Conservation (phyloP, 2,888 invertebrate genomes). For the Calliphora vomitoria region DNA sequence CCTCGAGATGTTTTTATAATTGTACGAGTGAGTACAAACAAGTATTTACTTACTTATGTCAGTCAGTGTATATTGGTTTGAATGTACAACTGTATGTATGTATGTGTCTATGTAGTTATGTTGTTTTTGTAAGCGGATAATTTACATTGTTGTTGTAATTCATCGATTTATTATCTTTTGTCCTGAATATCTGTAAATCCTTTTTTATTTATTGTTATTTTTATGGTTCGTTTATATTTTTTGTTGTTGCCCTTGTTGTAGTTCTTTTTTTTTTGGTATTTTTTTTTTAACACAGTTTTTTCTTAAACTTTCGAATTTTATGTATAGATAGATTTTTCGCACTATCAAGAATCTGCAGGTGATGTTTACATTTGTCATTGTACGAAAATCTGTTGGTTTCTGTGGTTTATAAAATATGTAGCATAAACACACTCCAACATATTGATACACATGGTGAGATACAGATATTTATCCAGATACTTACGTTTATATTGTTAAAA, state of each 20-base stretch:
- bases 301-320: not conserved
- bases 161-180: conserved; percentile 59
- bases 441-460: conserved; percentile 12
- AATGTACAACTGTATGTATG: not conserved
- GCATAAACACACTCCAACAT: not conserved
- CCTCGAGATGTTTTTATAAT: conserved; percentile 46
- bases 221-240: conserved; percentile 4
- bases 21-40: not conserved
- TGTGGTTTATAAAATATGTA: conserved; percentile 47
- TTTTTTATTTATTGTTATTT: conserved; percentile 54
- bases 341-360: conserved; percentile 36
- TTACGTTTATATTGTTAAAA: conserved; percentile 2
- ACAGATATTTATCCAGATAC: not conserved
- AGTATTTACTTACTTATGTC: not conserved
- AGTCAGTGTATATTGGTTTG: too few species aligned
- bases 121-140: conserved; percentile 33
- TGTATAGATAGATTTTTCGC: conserved; percentile 13
- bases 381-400: conserved; percentile 35
- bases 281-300: not conserved
- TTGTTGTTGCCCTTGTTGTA: not conserved
- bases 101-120: not conserved
- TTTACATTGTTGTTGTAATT: conserved; percentile 42
- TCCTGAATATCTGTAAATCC: conserved; percentile 51
- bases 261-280: not conserved
- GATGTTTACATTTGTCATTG: conserved; percentile 53